A percentile compares a stretch with the other conserved stretches of the same genome.
Conservation (phyloP, 2,113 vertebrate species). For the Phalacrocorax aristotelis region DNA sequence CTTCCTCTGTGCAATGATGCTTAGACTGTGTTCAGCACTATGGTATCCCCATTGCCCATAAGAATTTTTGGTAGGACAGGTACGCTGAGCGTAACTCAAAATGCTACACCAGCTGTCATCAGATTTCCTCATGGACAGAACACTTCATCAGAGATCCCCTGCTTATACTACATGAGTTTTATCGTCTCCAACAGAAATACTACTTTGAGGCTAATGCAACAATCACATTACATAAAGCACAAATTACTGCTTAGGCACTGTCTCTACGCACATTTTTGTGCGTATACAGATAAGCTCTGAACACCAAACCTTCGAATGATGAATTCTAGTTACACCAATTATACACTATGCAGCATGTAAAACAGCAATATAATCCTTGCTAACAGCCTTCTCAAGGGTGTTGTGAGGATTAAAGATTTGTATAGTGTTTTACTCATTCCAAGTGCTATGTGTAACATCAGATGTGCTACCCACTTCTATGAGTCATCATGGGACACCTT, state of each 20-base stretch:
- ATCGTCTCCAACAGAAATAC: background rate
- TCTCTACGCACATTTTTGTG: background rate
- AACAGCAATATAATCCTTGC: background rate
- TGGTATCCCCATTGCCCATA: accelerated
- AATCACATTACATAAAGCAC: background rate
- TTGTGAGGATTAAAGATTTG: background rate
- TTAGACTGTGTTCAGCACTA: background rate
- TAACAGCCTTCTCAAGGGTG: background rate
- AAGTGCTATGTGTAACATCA: background rate
- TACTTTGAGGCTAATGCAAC: background rate
- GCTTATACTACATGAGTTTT: background rate
- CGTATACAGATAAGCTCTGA: background rate
- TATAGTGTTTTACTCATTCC: background rate
- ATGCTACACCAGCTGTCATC: background rate
- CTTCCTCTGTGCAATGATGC: background rate
- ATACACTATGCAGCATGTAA: background rate
- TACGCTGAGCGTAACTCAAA: background rate
- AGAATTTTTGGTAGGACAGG: background rate
- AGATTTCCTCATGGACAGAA: background rate
- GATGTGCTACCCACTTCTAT: background rate
- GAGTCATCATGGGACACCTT: background rate
- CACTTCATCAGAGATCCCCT: background rate
- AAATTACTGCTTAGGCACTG: background rate
- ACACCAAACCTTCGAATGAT: background rate
- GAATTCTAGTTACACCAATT: background rate